Conservation (phyloP, 2,888 invertebrate genomes). For the Dryobotodes eremita region DNA sequence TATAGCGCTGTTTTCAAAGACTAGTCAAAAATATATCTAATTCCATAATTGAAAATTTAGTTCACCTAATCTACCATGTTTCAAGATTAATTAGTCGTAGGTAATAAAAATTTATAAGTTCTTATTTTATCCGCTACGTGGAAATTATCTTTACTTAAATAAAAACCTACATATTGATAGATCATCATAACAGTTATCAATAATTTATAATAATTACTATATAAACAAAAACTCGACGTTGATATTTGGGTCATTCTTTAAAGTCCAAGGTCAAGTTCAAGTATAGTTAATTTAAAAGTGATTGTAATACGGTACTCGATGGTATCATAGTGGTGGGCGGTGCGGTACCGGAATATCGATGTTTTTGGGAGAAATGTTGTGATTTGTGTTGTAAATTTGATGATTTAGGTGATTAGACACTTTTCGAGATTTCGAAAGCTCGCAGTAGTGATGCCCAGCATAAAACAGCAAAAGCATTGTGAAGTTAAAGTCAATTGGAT, state of each 20-base stretch:
- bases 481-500: background rate
- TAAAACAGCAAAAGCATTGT: background rate
- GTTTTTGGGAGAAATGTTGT: background rate
- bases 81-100: constrained; percentile 15
- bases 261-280: constrained; percentile 79
- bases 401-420: background rate
- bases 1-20: background rate
- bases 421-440: no score
- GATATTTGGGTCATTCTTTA: constrained; percentile 71
- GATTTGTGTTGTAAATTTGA: background rate
- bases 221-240: constrained; percentile 57
- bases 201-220: constrained; percentile 48
- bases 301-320: constrained; percentile 71
- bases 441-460: background rate
- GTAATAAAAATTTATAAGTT: background rate
- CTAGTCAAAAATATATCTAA: background rate
- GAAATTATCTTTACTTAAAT: constrained; percentile 31
- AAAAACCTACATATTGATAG: constrained; percentile 34
- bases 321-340: constrained; percentile 52
- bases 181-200: constrained; percentile 46
- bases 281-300: constrained; percentile 67
- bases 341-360: constrained; percentile 48
- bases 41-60: background rate
- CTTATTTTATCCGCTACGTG: background rate
- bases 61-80: no score